Evolutionary conservation across 64 coral and sea anemone species (phyloP), one percentile per base, ranked within the genome.

Genomic region (Actinia equina): DNA sequence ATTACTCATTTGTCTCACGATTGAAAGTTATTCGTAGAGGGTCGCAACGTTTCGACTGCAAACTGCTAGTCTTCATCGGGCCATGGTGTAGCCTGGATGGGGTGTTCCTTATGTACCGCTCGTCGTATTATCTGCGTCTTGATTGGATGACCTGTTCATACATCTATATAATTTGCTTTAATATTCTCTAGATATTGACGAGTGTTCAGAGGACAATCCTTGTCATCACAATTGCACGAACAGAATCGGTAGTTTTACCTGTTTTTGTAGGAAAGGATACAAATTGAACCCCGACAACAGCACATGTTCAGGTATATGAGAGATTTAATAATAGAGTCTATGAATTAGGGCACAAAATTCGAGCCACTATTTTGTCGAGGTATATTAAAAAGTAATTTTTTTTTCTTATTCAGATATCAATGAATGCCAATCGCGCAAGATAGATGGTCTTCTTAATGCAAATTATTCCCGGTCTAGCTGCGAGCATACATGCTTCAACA

Each of bases 131-230:
- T n/a, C n/a, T n/a, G n/a, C n/a, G n/a, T n/a, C n/a, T n/a, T n/a
- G n/a, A n/a, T n/a, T n/a, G n/a, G n/a, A n/a, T n/a, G n/a, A n/a
- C n/a, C n/a, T n/a, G n/a, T n/a, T n/a, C n/a, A n/a, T n/a, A n/a
- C n/a, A n/a, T n/a, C n/a, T n/a, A 4, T 7, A 49, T 49, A 49
- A 49, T 7, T 49, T 49, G 45, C 45, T 7, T 49, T 49, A 49
- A 49, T 79, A 11, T 43, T 84, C 20, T 84, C 11, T 51, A 84
- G 82, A 84, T 56, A 56, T 84, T 14, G 22, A 84, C 56, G 82
- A 84, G 82, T 84, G 82, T 59, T 53, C 49, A 30, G 18, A 56
- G 37, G 23, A 56, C 16, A 54, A 84, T 43, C 49, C 49, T 6
- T 84, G 82, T 84, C 30, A 84, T 8, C 49, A 53, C 0, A 49